Evolutionary conservation across 1,140 invertebrate genomes (phyloP), one percentile per base, ranked within the genome.

Genomic region (Belonocnema kinseyi): DNA sequence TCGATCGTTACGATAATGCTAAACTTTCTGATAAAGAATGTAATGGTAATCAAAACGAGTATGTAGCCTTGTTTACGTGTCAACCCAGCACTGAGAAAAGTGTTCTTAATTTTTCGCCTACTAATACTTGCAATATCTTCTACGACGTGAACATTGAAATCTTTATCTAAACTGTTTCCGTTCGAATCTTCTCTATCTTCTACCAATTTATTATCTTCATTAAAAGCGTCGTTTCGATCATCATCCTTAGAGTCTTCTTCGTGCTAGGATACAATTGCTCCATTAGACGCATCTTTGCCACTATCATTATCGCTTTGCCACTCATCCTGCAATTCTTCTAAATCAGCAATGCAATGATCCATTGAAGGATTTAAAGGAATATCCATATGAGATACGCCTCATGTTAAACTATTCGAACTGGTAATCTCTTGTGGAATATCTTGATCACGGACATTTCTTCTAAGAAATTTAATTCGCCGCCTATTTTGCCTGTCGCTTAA

Each of bases 61-160:
- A n/a, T n/a, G n/a, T n/a, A n/a, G n/a, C 54, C 54, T 58, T 58
- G 54, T 26, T 21, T n/a, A 19, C 26, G 54, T 21, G 54, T 58
- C 7, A 58, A 58, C 16, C 54, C 17, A 12, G 54, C 54, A 58
- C 17, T 58, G 4, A 58, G 8, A 58, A 58, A 58, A 19, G 54
- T n/a, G 17, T 58, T 19, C 21, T 58, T 58, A 1, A 58, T 7
- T 58, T 19, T 58, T 33, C 26, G 3, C 17, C 54, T 58, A 19
- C 17, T 26, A 5, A 19, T 11, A 58, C 0, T 58, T 21, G n/a
- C 8, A 58, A 58, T 58, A 17, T 58, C 54, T 1, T 58, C 54
- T 21, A 26, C 2, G 0, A 58, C 11, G 17, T n/a, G 3, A 26
- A 10, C 8, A 11, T 26, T 11, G 54, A 5, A 4, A 5, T 33